Evolutionary conservation across 2,797 vertebrate species (phyloP).

Genomic region (Meriones psammophilus): DNA sequence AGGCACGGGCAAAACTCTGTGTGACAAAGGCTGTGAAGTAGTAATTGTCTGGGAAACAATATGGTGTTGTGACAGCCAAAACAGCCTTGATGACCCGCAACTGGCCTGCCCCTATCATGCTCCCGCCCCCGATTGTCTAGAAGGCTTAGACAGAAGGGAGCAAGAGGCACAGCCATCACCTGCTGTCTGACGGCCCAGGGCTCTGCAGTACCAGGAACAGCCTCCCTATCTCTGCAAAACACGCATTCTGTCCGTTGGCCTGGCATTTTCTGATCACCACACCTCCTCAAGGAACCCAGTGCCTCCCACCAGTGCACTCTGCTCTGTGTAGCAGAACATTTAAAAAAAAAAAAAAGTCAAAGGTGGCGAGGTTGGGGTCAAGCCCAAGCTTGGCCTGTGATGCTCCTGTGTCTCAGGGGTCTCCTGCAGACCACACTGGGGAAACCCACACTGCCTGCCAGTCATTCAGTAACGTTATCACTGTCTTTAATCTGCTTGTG

Average conservation of each 20-base stretch:
- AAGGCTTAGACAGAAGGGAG: background rate
- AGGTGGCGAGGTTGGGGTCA: background rate
- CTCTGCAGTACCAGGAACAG: slow-evolving; percentile 1
- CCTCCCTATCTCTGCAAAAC: background rate
- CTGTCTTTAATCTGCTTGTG: background rate
- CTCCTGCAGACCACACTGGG: background rate
- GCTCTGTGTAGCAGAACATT: background rate
- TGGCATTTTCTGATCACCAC: background rate
- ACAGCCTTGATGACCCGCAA: background rate
- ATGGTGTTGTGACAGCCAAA: background rate
- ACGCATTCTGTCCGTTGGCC: background rate
- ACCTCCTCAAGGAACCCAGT: background rate
- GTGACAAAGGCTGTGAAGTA: background rate
- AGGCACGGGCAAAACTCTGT: background rate
- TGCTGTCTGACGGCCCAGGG: background rate
- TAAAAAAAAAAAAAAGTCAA: background rate
- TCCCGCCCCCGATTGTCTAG: too few species aligned
- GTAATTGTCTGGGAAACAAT: background rate
- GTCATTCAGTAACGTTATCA: background rate
- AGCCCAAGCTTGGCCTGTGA: background rate
- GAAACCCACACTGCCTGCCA: too few species aligned
- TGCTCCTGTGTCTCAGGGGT: background rate
- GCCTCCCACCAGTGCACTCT: slow-evolving; percentile 2
- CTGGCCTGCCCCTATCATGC: background rate
- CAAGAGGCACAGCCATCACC: background rate